A percentile compares a stretch with the other conserved stretches of the same genome.
Conservation (phyloP, 1,140 invertebrate species). For the Papilio glaucus region DNA sequence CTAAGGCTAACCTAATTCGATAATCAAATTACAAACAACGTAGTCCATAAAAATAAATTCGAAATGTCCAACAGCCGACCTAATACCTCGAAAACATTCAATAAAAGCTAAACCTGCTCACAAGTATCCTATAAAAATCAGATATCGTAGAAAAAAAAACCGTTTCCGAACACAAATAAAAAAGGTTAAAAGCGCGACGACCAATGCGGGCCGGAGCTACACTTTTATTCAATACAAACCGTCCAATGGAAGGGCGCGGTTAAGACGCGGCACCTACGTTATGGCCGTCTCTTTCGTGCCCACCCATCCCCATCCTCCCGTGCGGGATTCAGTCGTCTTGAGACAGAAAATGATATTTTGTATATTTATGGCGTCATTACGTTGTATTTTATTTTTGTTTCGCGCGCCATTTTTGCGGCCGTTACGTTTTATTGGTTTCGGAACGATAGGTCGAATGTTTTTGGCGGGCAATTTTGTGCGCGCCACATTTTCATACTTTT, state of each 20-base stretch:
- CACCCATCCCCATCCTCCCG: constrained; percentile 21
- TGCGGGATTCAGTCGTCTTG: constrained; percentile 43
- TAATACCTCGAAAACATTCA: constrained; percentile 56
- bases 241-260: constrained; percentile 63
- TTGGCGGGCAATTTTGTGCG: constrained; percentile 41
- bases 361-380: constrained; percentile 49
- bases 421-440: constrained; percentile 51
- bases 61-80: constrained; percentile 35
- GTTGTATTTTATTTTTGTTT: constrained; percentile 52
- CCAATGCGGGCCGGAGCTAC: constrained; percentile 58
- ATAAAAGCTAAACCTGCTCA: constrained; percentile 64
- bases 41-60: constrained; percentile 26
- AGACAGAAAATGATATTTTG: constrained; percentile 46
- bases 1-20: not conserved
- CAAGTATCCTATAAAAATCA: constrained; percentile 69
- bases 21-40: constrained; percentile 37
- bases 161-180: constrained; percentile 51
- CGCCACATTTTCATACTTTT: constrained; percentile 35
- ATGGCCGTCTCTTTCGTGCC: constrained; percentile 50
- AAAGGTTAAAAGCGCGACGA: constrained; percentile 52
- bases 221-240: constrained; percentile 72
- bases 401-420: constrained; percentile 52
- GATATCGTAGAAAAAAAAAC: constrained; percentile 65
- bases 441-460: constrained; percentile 47
- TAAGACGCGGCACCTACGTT: constrained; percentile 57